These are phyloP conservation scores for Hydriomena furcata DNA, from an alignment of 2,888 invertebrate genomes.

Conservation along the genomic window DNA sequence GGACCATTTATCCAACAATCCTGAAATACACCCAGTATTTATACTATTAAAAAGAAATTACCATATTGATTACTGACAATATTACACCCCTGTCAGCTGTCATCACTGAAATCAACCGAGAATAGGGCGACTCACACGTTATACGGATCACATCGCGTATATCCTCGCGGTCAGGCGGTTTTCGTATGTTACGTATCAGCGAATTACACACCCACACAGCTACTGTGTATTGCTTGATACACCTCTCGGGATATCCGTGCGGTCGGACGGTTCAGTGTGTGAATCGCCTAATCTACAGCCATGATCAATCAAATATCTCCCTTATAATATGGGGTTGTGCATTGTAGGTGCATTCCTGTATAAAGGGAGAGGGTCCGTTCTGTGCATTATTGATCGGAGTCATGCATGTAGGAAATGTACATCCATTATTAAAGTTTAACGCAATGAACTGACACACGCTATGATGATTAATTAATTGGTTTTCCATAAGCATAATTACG, in stretches of 20 bases:
- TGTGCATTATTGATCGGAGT: constrained; percentile 50
- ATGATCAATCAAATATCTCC: constrained; percentile 25
- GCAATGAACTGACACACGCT: constrained; percentile 18
- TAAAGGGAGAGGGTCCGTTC: constrained; percentile 21
- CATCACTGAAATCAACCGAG: constrained; percentile 17
- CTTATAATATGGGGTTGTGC: neutral
- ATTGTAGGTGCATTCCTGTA: neutral
- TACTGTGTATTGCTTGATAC: too few relatives aligned
- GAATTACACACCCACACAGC: too few relatives aligned
- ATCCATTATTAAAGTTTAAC: neutral
- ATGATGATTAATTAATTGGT: constrained; percentile 17
- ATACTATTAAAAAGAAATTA: constrained; percentile 17
- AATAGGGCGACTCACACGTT: too few relatives aligned
- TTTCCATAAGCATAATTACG: too few relatives aligned
- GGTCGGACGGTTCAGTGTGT: too few relatives aligned
- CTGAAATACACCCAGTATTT: neutral
- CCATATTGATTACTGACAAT: constrained; percentile 19
- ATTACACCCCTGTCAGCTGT: constrained; percentile 21
- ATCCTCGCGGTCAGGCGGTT: too few relatives aligned
- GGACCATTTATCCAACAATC: too few relatives aligned
- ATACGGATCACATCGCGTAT: too few relatives aligned
- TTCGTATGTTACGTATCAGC: too few relatives aligned
- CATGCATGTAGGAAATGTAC: constrained; percentile 27
- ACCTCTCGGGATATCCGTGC: too few relatives aligned
- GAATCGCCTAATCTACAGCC: constrained; percentile 45